Base-by-base conservation (phyloP, 2,113 vertebrate species). In the Sceloporus tristichus region DNA sequence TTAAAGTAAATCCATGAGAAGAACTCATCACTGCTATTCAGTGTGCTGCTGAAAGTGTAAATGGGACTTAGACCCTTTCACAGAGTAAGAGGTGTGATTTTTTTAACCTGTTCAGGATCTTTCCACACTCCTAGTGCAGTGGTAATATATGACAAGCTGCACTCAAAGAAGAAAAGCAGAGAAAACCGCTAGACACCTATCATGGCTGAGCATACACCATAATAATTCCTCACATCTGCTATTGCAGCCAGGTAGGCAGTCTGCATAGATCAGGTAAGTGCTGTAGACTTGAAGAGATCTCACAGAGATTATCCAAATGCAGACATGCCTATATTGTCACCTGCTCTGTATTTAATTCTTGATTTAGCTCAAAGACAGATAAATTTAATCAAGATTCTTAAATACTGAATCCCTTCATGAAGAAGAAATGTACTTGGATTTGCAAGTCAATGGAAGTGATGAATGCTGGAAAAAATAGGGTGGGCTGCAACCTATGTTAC, bases 401-500 rank as follows among this genome's bases (percentile, higher is more conserved):
- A 14, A 93, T 81, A 91, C 90, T 70, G 42, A 86, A 87, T 81
- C 91, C 88, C 90, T 88, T 94, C 87, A 84, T 76, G 88, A 93
- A 93, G 71, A 95, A 92, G 93, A 94, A 94, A 94, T 93, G 82
- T 94, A 79, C 29, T 82, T 62, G 92, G 93, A 94, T 93, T 90
- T 92, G 84, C 92, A 90, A 90, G 90, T 82, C 91, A 88, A 81
- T 85, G 89, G 86, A 93, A 93, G 91, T 93, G 85, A 92, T 89
- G 94, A 94, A 92, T 85, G 87, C 48, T 86, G 92, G 93, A 92
- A 90, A 94, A 94, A 89, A 90, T 84, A 2, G 77, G 87, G 79
- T 88, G 91, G 85, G 91, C 91, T 94, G 88, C 54, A 91, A 91
- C 93, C 92, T 92, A 94, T 91, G 91, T 93, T 94, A 92, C 91